phyloP scores from a whole-genome alignment of 2,113 vertebrate species.

The Aptenodytes forsteri region DNA sequence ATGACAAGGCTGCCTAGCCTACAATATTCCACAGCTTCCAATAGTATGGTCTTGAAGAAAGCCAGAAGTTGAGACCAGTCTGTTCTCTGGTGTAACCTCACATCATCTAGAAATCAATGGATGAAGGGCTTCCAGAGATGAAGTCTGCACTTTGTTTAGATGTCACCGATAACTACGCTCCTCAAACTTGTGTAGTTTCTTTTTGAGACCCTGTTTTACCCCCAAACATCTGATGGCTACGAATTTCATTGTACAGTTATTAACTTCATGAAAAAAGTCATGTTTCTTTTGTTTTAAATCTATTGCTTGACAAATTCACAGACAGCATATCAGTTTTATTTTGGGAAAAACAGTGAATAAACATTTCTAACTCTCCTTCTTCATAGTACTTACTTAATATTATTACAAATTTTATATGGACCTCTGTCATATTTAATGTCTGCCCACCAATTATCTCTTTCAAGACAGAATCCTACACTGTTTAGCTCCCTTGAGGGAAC shows the following conservation, averaged over 20 bases:
- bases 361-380: background rate
- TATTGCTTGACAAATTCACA: background rate
- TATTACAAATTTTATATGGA: background rate
- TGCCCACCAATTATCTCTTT: background rate
- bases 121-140: background rate
- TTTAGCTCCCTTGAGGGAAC: background rate
- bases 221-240: background rate
- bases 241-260: background rate
- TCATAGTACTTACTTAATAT: background rate
- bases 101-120: background rate
- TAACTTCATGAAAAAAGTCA: background rate
- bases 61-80: background rate
- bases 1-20: background rate
- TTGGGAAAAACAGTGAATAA: background rate
- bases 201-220: background rate
- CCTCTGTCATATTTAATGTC: background rate
- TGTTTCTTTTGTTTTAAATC: background rate
- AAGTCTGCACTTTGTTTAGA: background rate
- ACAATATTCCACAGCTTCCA: background rate
- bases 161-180: background rate
- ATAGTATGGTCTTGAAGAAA: background rate
- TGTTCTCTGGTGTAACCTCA: background rate
- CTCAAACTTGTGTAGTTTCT: background rate
- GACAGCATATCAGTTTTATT: background rate
- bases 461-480: background rate